These are phyloP conservation scores for Pseudois nayaur DNA, from an alignment of 2,113 vertebrate genomes.

Conservation along the genomic window DNA sequence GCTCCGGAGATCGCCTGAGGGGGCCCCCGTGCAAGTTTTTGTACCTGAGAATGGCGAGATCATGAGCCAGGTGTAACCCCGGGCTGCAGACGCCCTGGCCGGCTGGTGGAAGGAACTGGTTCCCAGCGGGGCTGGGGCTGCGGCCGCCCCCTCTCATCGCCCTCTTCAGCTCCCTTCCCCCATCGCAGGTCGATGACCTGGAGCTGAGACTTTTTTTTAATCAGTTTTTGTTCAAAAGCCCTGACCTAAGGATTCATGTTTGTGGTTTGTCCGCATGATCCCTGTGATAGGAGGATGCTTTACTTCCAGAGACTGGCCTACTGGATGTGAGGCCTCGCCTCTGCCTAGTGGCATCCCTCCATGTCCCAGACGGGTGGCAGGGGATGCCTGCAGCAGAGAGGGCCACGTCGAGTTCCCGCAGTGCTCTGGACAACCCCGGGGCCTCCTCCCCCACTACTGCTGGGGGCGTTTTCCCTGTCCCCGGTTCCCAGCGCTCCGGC, in stretches of 20 bases:
- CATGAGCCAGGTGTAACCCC: slow-evolving; percentile 88
- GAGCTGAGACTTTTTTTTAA: slow-evolving; percentile 40
- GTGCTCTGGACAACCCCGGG: too few species aligned
- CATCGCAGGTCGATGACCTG: slow-evolving; percentile 69
- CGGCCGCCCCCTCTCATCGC: neutral
- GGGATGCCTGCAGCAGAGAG: accelerated
- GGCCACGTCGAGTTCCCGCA: neutral
- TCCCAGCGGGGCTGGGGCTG: neutral
- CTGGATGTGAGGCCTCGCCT: neutral
- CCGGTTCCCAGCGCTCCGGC: neutral
- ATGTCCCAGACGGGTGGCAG: neutral
- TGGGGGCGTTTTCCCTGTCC: neutral
- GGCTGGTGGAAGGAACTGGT: neutral
- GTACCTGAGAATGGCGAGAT: slow-evolving; percentile 88
- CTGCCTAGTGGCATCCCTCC: neutral
- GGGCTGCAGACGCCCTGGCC: neutral
- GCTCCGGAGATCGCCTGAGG: slow-evolving; percentile 86
- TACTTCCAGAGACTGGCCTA: neutral
- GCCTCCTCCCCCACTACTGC: neutral
- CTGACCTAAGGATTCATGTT: slow-evolving; percentile 17
- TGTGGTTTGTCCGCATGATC: neutral
- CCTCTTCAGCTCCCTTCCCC: neutral
- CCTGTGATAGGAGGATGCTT: neutral
- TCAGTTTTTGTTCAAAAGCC: neutral
- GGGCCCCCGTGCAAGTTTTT: slow-evolving; percentile 89